A percentile compares a stretch with the other conserved stretches of the same genome.
These are phyloP conservation scores for Cephalopachus bancanus DNA, from an alignment of 2,797 vertebrate genomes.

Conservation along the genomic window DNA sequence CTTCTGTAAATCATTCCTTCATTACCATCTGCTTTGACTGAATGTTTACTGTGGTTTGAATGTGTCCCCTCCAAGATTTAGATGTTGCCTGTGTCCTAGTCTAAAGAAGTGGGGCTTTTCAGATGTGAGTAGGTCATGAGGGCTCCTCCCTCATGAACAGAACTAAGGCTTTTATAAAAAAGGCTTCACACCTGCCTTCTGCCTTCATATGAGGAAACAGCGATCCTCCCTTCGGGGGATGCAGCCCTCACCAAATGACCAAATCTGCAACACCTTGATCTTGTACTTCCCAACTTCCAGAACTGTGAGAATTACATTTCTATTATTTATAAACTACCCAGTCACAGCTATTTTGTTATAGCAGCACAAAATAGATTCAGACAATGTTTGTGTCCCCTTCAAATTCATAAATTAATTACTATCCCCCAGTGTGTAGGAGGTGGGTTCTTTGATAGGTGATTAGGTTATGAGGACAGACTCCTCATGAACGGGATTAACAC, in stretches of 20 bases:
- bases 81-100: not conserved
- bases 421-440: not conserved
- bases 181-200: not conserved
- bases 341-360: not conserved
- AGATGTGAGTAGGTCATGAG: not conserved
- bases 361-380: not conserved
- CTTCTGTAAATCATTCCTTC: not conserved
- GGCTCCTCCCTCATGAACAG: not conserved
- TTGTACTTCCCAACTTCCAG: not conserved
- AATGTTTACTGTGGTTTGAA: not conserved
- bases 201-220: no score
- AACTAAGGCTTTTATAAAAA: not conserved
- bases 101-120: not conserved
- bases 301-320: not conserved
- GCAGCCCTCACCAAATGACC: not conserved
- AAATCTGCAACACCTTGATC: not conserved
- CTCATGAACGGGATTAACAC: not conserved
- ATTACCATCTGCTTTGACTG: not conserved
- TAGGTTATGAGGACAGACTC: not conserved
- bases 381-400: not conserved
- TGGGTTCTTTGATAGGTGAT: not conserved
- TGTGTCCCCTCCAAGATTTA: not conserved
- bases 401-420: not conserved
- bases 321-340: not conserved
- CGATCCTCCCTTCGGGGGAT: not conserved